Evolutionary conservation across 2,113 vertebrate species (phyloP), one percentile per base, ranked within the genome.

Genomic region (Muntiacus reevesi): DNA sequence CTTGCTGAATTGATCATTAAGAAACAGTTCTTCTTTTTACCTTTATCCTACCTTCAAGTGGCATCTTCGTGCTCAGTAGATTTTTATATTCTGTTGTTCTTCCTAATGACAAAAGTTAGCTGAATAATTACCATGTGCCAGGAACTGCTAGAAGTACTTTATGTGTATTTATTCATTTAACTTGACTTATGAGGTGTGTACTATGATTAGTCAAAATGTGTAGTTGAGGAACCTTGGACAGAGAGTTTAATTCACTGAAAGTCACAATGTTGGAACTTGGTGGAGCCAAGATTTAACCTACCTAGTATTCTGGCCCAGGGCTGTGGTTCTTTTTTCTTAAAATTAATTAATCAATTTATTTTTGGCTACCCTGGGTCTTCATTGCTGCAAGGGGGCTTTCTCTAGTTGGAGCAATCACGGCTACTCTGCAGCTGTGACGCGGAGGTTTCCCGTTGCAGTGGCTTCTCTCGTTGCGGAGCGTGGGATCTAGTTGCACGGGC

Each of bases 1-100:
- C 60, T 81, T 88, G 45, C 33, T 95, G 64, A 81, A 30, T 14
- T 81, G 33, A 90, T 55, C 55, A 21, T 59, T 78, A 86, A 91
- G 79, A 21, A 78, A 81, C 36, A 57, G 25, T 74, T 97, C 45
- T 19, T 12, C 43, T 67, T 52, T 86, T 81, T 36, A 85, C 30
- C 23, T 89, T 89, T 59, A 54, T 87, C 23, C 25, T 78, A 14
- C 12, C 19, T 90, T 91, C 23, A 78, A 74, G 15, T 47, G 79
- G 76, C 23, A 87, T 81, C 47, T 93, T 87, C 25, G 19, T 30
- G 64, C 33, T 93, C 78, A 21, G 30, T n/a, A 52, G 30, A 43
- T 83, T 93, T 54, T 60, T 79, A 71, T n/a, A 27, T 87, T 28
- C 12, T 74, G 13, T 57, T 47, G 6, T 87, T 95, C 23, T 55